Base-by-base conservation (phyloP, 2,113 vertebrate genomes). In the Garra rufa region DNA sequence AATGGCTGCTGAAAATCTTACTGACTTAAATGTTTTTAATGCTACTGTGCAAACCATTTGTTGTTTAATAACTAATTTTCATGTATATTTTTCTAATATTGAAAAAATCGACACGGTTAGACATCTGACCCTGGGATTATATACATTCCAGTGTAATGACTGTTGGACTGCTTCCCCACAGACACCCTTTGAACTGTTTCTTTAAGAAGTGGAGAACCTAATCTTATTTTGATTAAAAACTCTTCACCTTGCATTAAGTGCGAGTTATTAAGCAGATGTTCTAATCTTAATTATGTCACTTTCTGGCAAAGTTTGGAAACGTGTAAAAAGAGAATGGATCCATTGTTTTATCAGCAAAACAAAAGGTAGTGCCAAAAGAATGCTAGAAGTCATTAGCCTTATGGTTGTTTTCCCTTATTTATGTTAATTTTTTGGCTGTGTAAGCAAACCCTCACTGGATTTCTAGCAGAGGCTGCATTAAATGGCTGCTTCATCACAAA, bases 191-290 rank as follows among this genome's bases (percentile, higher is more conserved):
- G 88, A 14, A 87, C 81, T 9, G 30, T 88, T 88, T 87, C 88
- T 88, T 85, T 86, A 88, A 88, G 87, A 76, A 84, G 82, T 75
- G 74, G 88, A 90, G 86, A 73, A 69, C 83, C 87, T 93, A 93
- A 92, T 95, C 92, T 94, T 83, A 85, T 86, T 95, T 93, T 94
- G 93, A 92, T 94, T 93, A 93, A 94, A 0, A 24, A 87, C 71
- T 67, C 83, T 79, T 85, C 50, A 34, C 65, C 63, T 50, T 59
- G 41, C 6, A 41, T 85, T 61, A 52, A n/a, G n/a, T 85, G 74
- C 17, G 26, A 65, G 28, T 81, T 44, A 55, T 86, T 84, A 26
- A 77, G 21, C 59, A 76, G 30, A 67, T 70, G 83, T 19, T 55
- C 21, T 41, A 14, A 52, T 67, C 34, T 43, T 43, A 69, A 52